Base-by-base conservation (phyloP, 1,140 invertebrate genomes). In the Anastrepha ludens region DNA sequence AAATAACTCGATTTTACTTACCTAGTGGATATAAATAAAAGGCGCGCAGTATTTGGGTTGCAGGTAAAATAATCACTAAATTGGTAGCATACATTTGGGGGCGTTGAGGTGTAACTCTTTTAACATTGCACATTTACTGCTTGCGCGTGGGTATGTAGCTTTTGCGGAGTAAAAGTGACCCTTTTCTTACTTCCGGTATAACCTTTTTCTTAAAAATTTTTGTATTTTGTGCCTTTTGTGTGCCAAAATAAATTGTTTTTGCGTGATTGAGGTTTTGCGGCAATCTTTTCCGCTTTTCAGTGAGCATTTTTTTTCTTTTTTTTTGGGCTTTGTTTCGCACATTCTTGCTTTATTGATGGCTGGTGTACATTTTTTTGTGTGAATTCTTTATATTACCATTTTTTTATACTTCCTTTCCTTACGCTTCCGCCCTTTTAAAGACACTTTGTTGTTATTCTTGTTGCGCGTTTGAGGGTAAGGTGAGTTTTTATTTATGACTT, bases 231-330 rank as follows among this genome's bases (percentile, higher is more conserved):
- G 9, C 67, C 55, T 44, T 6, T 47, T 74, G 15, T 74, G 67
- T 8, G 88, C 64, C 89, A 86, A 86, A 88, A 65, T 89, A 90
- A 90, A 91, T 91, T 90, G 90, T 90, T 91, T 91, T 89, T 89
- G 90, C 89, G 90, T 91, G 90, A 91, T 91, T 91, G 90, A 91
- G 90, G 90, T 91, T 91, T 85, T 85, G 50, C 81, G 67, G 67
- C 17, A 17, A 55, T 55, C 39, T 15, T 74, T 44, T 74, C 67
- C 17, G 41, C 39, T 4, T 74, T 74, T 15, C 17, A 44, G 11
- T 74, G 17, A 4, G 44, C 15, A 44, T 13, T 74, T 44, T 44
- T 74, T 15, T 15, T 17, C 47, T 39, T 47, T 15, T 15, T 17
- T 74, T 39, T 47, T 29, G 1, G 29, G 29, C 29, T 29, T 29